Conservation (phyloP, 2,888 invertebrate genomes). For the Leistus spinibarbis region DNA sequence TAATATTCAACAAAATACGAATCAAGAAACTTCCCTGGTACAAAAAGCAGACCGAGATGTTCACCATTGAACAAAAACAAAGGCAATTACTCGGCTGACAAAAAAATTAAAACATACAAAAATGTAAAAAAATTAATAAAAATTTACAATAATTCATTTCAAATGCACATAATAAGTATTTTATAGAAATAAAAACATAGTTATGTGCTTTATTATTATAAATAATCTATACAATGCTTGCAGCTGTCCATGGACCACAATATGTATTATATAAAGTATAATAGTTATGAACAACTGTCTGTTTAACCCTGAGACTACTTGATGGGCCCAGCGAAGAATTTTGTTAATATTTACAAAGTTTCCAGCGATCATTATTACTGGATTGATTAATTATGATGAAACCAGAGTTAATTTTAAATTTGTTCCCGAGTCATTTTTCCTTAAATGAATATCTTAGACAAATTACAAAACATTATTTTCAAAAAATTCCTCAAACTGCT, state of each 20-base stretch:
- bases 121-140: slow-evolving; percentile 59
- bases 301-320: not conserved
- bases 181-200: slow-evolving; percentile 28
- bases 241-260: not conserved
- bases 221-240: not conserved
- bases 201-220: slow-evolving; percentile 16
- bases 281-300: not conserved
- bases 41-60: slow-evolving; percentile 42
- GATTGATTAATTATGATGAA: not conserved
- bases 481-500: too few relatives aligned
- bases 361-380: not conserved
- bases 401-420: not conserved
- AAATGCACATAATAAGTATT: slow-evolving; percentile 37
- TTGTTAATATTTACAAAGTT: not conserved
- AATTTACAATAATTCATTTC: slow-evolving; percentile 52
- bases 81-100: slow-evolving; percentile 7
- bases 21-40: slow-evolving; percentile 55
- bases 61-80: slow-evolving; percentile 9
- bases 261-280: not conserved
- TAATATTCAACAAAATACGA: slow-evolving; percentile 59
- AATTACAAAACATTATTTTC: too few relatives aligned
- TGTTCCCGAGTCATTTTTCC: not conserved
- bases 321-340: not conserved
- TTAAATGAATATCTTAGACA: too few relatives aligned
- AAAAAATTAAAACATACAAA: slow-evolving; percentile 58